Percentiles rank a stretch among this genome's conserved stretches.
phyloP scores from a whole-genome alignment of 2,113 vertebrate genomes.

The Paedocypris sp. region DNA sequence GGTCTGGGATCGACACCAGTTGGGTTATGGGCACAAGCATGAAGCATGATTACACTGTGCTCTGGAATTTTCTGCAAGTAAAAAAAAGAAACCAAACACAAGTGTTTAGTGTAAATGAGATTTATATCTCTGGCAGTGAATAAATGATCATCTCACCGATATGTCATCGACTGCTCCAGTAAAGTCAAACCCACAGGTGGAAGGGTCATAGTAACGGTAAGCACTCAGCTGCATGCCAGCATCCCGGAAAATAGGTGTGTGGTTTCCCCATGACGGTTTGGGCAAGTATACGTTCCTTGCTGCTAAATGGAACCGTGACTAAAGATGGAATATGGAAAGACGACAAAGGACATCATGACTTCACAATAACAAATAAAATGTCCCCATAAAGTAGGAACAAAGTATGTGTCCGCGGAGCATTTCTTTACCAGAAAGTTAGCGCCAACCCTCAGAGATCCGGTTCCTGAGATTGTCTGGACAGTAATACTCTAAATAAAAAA shows the following conservation, averaged over 20 bases:
- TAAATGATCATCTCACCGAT: no score
- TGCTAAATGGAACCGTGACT: constrained; percentile 87
- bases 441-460: constrained; percentile 84
- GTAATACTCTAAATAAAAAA: constrained; percentile 70
- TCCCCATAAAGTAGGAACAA: background rate
- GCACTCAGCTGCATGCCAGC: constrained; percentile 85
- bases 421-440: constrained; percentile 92
- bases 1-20: constrained; percentile 87
- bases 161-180: constrained; percentile 87
- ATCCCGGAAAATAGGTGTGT: constrained; percentile 94
- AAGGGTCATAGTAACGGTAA: constrained; percentile 89
- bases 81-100: background rate
- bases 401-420: background rate
- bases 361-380: background rate
- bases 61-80: constrained; percentile 84
- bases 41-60: constrained; percentile 80
- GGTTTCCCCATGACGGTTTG: constrained; percentile 94
- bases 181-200: constrained; percentile 90
- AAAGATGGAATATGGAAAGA: no score
- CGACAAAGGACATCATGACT: no score
- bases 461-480: constrained; percentile 93
- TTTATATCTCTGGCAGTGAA: no score
- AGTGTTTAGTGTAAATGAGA: background rate
- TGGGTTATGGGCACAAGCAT: constrained; percentile 95
- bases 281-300: constrained; percentile 82